Conservation (phyloP, 2,888 invertebrate genomes). For the Agrochola lota region DNA sequence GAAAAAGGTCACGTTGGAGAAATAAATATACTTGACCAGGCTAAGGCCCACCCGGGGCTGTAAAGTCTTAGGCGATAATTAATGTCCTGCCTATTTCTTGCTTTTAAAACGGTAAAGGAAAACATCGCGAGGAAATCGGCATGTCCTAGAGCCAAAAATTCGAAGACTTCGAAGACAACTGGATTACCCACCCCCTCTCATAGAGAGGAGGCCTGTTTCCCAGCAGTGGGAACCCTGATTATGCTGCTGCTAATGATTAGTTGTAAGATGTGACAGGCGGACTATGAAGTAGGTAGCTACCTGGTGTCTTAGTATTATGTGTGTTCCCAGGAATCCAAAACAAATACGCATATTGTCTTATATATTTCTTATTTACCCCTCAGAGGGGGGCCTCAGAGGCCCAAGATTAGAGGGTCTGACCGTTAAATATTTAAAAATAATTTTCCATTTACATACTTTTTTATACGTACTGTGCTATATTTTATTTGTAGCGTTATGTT, state of each 20-base stretch:
- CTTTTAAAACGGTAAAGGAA: background rate
- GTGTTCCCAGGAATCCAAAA: background rate
- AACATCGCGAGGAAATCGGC: background rate
- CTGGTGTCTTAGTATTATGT: too few relatives aligned
- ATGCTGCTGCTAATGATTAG: background rate
- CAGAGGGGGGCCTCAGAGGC: slow-evolving; percentile 4
- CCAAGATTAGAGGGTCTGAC: slow-evolving; percentile 32
- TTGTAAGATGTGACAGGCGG: background rate
- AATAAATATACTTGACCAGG: background rate
- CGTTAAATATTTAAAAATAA: slow-evolving; percentile 61
- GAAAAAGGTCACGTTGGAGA: background rate
- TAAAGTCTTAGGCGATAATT: background rate
- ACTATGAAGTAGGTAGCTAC: background rate
- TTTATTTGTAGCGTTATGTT: background rate
- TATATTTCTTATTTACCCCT: slow-evolving; percentile 30
- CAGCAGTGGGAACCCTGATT: background rate
- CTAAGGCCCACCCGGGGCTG: background rate
- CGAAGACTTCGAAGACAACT: background rate
- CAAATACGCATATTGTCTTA: background rate
- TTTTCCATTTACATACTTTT: slow-evolving; percentile 23
- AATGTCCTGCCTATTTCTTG: background rate
- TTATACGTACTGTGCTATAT: background rate
- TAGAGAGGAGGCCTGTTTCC: background rate
- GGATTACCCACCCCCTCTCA: background rate
- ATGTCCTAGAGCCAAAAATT: background rate